Conservation (phyloP, 2,888 invertebrate species). For the Nezara viridula region DNA sequence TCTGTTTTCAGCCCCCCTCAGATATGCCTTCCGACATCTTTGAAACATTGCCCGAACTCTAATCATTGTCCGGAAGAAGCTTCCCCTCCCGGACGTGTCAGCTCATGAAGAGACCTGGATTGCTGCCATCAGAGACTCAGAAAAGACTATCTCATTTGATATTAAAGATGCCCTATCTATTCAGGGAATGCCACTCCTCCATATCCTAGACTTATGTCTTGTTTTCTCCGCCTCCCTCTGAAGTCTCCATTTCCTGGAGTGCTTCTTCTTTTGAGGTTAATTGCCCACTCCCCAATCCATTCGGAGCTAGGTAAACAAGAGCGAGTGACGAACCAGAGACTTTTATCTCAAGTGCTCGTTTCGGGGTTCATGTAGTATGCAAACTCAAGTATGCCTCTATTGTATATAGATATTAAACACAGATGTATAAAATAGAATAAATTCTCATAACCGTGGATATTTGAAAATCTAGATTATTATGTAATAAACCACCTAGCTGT, state of each 20-base stretch:
- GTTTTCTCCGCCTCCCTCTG: not conserved
- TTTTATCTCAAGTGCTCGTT: slow-evolving; percentile 10
- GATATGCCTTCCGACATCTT: not conserved
- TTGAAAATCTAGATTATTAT: too few relatives aligned
- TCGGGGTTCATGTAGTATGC: not conserved
- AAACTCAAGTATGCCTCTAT: not conserved
- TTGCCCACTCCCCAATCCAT: slow-evolving; percentile 18
- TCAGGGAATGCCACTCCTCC: slow-evolving; percentile 26
- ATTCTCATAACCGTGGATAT: too few relatives aligned
- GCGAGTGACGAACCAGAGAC: not conserved
- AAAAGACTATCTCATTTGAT: not conserved
- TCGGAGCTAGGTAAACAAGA: not conserved
- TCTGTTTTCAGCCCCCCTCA: not conserved
- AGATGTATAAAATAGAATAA: too few relatives aligned
- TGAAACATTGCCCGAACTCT: not conserved
- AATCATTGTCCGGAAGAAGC: not conserved
- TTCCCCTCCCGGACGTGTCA: not conserved
- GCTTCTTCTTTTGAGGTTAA: slow-evolving; percentile 30
- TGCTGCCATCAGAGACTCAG: not conserved
- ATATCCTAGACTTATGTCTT: slow-evolving; percentile 26
- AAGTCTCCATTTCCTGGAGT: not conserved
- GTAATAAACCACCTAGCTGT: too few relatives aligned
- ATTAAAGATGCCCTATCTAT: slow-evolving; percentile 20
- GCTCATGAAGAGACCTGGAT: not conserved
- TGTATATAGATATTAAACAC: too few relatives aligned